Evolutionary conservation across 1,140 invertebrate species (phyloP), one percentile per base, ranked within the genome.

Genomic region (Mamestra configurata): DNA sequence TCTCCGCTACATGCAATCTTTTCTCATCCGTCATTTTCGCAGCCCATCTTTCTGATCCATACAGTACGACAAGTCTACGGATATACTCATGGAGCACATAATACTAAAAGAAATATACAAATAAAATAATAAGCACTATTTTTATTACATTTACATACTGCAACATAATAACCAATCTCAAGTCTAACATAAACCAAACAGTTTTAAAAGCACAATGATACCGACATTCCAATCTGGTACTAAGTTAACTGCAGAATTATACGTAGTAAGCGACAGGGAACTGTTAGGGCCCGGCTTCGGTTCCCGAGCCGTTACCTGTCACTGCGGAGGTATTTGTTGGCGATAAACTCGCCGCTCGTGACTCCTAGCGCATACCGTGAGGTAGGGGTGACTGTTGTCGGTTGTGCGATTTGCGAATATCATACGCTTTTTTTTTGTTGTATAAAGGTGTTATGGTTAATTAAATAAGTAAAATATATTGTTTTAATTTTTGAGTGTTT

Each of bases 231-330:
- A n/a, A 27, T 70, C 20, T 27, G 8, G 53, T 55, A 46, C 22
- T 20, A 66, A 40, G 35, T 11, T 40, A 66, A 59, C 35, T 66
- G 22, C 40, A 46, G 40, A 43, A 70, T 70, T 70, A 70, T 70
- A n/a, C 66, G 22, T 27, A 64, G 55, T 59, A 73, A 59, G 31
- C 49, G 61, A 46, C 64, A 31, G 40, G 37, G 57, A 6, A 59
- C 73, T 43, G 55, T 46, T 31, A 64, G 57, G 37, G 73, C 22
- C 2, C 31, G 49, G 64, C 78, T 77, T 82, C 78, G 73, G 53
- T 79, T 79, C 78, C 75, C 81, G 57, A 55, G 15, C 78, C 73
- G 75, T 73, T 79, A 79, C 31, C 57, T 76, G 76, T 77, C 76
- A 68, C 46, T 31, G 64, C 20, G 37, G 20, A 66, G 79, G 79